These are phyloP conservation scores for Acromyrmex echinatior DNA, from an alignment of 1,140 invertebrate species.

Conservation along the genomic window DNA sequence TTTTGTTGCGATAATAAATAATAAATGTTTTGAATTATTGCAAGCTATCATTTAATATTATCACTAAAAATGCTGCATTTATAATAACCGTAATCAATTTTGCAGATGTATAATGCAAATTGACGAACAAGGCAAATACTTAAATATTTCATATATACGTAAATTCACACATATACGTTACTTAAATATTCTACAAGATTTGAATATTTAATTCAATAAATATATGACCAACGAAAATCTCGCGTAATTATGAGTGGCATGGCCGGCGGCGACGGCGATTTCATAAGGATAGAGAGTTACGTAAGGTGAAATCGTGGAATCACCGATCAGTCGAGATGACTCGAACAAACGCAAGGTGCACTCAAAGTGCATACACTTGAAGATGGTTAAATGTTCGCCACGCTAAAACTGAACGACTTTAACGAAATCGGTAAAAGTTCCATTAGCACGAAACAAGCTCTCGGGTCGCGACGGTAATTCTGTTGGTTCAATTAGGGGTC, in stretches of 20 bases:
- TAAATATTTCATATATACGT: too few species aligned
- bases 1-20: not conserved
- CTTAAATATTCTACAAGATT: not conserved
- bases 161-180: not conserved
- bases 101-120: not conserved
- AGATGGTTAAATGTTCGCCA: not conserved
- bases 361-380: slow-evolving; percentile 23
- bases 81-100: not conserved
- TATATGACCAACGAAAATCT: not conserved
- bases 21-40: slow-evolving; percentile 33
- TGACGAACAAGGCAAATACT: not conserved
- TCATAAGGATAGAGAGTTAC: not conserved
- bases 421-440: slow-evolving; percentile 38
- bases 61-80: not conserved
- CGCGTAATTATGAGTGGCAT: not conserved
- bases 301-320: slow-evolving; percentile 46
- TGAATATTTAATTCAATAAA: slow-evolving; percentile 14
- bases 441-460: slow-evolving; percentile 50
- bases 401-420: slow-evolving; percentile 5
- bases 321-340: not conserved
- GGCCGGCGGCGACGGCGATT: not conserved
- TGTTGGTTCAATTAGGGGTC: slow-evolving; percentile 58
- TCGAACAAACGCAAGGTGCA: slow-evolving; percentile 22
- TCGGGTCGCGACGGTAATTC: slow-evolving; percentile 27
- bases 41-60: not conserved